These are phyloP conservation scores for Camponotus pennsylvanicus DNA, from an alignment of 1,140 invertebrate species.

Conservation along the genomic window DNA sequence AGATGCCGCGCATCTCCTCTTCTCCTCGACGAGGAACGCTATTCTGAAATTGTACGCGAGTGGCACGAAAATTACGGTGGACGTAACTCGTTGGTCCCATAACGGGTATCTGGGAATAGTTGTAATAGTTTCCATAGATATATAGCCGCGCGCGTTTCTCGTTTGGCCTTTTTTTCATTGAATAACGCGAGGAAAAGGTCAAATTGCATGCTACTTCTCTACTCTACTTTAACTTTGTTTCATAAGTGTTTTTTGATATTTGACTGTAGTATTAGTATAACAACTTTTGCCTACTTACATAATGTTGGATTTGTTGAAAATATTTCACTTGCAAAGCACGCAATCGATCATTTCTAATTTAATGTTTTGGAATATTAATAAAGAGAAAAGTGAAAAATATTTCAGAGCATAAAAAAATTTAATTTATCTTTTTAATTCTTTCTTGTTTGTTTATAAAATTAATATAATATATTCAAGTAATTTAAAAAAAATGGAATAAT, in stretches of 20 bases:
- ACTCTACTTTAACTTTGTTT: background rate
- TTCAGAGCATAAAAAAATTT: too few relatives aligned
- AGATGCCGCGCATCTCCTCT: background rate
- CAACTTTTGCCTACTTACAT: too few relatives aligned
- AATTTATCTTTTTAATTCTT: too few relatives aligned
- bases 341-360: background rate
- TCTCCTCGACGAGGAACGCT: background rate
- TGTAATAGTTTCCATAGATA: background rate
- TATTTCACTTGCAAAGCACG: background rate
- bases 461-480: too few relatives aligned
- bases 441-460: too few relatives aligned
- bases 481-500: too few relatives aligned
- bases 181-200: background rate
- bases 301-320: too few relatives aligned
- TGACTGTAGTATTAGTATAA: background rate
- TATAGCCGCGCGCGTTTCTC: too few relatives aligned
- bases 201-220: background rate
- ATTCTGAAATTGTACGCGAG: constrained; percentile 19
- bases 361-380: background rate
- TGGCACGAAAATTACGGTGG: constrained; percentile 16
- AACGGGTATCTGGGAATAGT: constrained; percentile 3
- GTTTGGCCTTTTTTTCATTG: background rate
- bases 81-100: constrained; percentile 7
- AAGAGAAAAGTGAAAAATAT: too few relatives aligned
- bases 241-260: background rate